These are phyloP conservation scores for Andrena haemorrhoa DNA, from an alignment of 2,888 invertebrate genomes.

Conservation along the genomic window DNA sequence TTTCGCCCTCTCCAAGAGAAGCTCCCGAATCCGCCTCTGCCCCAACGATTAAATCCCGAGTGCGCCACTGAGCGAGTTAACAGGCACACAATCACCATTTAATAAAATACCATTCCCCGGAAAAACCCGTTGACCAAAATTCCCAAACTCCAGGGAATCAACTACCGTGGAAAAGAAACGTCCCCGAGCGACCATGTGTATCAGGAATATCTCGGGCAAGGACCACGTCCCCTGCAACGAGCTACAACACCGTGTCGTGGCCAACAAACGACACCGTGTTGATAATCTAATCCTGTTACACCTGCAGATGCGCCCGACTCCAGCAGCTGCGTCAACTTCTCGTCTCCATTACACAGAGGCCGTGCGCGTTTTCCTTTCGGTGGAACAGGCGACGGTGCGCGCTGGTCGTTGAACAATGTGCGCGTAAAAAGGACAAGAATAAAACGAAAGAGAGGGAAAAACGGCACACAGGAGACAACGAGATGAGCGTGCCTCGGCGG, in stretches of 20 bases:
- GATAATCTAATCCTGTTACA: slow-evolving; percentile 65
- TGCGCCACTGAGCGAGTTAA: no score
- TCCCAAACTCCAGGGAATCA: background rate
- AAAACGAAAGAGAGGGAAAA: slow-evolving; percentile 11
- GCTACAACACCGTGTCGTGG: slow-evolving; percentile 6
- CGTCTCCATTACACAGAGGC: slow-evolving; percentile 10
- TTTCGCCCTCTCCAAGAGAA: no score
- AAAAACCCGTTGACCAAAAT: background rate
- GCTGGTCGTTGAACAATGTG: slow-evolving; percentile 36
- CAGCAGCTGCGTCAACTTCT: slow-evolving; percentile 68
- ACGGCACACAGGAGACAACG: slow-evolving; percentile 70
- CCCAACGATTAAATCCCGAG: no score
- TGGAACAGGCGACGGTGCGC: slow-evolving; percentile 51
- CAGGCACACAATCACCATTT: background rate
- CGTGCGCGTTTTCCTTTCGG: slow-evolving; percentile 58
- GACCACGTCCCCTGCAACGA: background rate
- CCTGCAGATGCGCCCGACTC: slow-evolving; percentile 54
- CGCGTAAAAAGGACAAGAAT: slow-evolving; percentile 19
- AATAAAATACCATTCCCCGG: background rate
- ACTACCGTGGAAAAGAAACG: no score
- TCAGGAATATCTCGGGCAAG: slow-evolving; percentile 23
- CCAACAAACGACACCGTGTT: slow-evolving; percentile 20
- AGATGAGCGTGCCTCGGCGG: slow-evolving; percentile 69
- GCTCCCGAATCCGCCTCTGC: no score
- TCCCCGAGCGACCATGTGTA: background rate